These are phyloP conservation scores for Protodeltote pygarga DNA, from an alignment of 2,888 invertebrate genomes.

Conservation along the genomic window DNA sequence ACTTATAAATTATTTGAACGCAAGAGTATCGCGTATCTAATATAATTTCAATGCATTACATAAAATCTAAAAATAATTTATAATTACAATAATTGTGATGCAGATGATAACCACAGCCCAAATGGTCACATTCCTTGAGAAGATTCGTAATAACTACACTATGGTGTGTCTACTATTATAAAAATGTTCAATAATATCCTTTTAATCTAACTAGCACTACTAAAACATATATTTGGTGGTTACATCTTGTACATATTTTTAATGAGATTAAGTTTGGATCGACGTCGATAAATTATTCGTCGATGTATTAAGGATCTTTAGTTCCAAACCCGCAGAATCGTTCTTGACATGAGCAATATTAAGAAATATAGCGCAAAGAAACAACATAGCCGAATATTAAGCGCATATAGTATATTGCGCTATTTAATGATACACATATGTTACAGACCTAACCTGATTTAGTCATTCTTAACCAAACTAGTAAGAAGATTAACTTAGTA, in stretches of 20 bases:
- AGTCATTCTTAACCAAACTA: no score
- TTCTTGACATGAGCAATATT: conserved; percentile 49
- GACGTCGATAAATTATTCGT: conserved; percentile 30
- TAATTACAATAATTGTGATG: conserved; percentile 69
- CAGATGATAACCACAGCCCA: conserved; percentile 75
- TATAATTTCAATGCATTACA: conserved; percentile 37
- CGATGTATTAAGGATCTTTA: no score
- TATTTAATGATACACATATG: conserved; percentile 54
- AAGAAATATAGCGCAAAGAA: conserved; percentile 56
- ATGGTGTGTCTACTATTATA: conserved; percentile 42
- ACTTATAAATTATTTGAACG: conserved; percentile 20
- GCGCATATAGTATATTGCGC: conserved; percentile 61
- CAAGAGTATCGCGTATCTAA: conserved; percentile 25
- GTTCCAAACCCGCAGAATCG: conserved; percentile 33
- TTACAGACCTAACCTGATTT: no score
- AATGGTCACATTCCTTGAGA: conserved; percentile 50
- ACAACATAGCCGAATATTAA: conserved; percentile 58
- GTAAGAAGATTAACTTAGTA: no score
- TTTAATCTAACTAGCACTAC: conserved; percentile 63
- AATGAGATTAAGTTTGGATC: conserved; percentile 75
- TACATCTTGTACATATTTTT: conserved; percentile 83
- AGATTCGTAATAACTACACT: conserved; percentile 41
- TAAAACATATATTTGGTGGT: conserved; percentile 84
- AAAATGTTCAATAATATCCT: conserved; percentile 49
- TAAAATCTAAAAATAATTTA: conserved; percentile 49